phyloP scores from a whole-genome alignment of 2,113 vertebrate species.

The Pedetes capensis region DNA sequence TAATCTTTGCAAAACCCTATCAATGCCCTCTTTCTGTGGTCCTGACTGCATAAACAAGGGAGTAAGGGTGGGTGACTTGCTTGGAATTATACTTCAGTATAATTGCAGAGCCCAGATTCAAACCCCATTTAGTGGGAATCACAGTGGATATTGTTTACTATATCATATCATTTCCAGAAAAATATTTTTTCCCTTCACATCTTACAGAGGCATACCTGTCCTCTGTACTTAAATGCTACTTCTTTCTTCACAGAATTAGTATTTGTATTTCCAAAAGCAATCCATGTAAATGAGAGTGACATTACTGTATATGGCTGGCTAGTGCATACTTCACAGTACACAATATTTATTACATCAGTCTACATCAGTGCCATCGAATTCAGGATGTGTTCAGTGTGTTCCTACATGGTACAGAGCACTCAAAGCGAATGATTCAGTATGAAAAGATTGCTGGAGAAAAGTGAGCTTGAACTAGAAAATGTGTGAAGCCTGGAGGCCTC shows the following conservation, averaged over 20 bases:
- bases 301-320: rapidly evolving
- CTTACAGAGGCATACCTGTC: rapidly evolving
- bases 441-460: not conserved
- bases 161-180: not conserved
- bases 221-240: not conserved
- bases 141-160: not conserved
- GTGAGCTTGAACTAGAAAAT: not conserved
- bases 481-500: not conserved
- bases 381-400: not conserved
- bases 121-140: not conserved
- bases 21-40: not conserved
- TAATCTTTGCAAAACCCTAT: not conserved
- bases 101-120: not conserved
- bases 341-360: not conserved
- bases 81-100: not conserved
- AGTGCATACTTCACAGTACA: not conserved
- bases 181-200: not conserved
- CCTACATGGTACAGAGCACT: not conserved
- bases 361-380: not conserved
- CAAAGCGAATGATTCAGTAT: not conserved
- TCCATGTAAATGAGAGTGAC: not conserved
- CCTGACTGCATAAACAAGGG: not conserved
- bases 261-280: not conserved
- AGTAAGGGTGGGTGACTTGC: not conserved
- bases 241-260: not conserved